Base-by-base conservation (phyloP, 2,113 vertebrate genomes). In the Hyaena hyaena region DNA sequence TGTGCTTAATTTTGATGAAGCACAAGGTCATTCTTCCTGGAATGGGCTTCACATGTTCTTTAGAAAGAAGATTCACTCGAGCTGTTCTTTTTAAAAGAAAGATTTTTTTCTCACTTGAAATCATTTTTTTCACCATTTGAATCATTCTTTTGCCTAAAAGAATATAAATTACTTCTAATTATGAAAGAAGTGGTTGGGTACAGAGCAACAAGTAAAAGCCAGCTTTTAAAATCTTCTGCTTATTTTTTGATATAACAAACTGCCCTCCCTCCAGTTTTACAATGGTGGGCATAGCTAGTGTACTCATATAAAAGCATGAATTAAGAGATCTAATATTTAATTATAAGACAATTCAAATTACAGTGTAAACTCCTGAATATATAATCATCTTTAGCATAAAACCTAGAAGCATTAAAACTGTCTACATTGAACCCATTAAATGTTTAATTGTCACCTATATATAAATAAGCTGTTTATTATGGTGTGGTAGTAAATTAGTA, bases 381-480 rank as follows among this genome's bases (percentile, higher is more conserved):
- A 80, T 90, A 79, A 93, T 93, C 61, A 95, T 88, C 50, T 89
- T 80, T 74, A 93, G 31, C 79, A 87, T 77, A 87, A 95, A 96
- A 88, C 58, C 68, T 95, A 43, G 65, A 90, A 94, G 94, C 76
- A 96, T 81, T 92, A 95, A 95, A 68, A 79, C 61, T 69, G 82
- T 91, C 79, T 77, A 90, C 33, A 96, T 66, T 87, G 92, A 96
- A 50, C 45, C 48, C 83, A 76, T 85, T 97, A 89, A 89, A 98
- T 83, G 12, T 80, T 61, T 90, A 65, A 76, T 71, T 96, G 45
- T 95, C 76, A 96, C 63, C 80, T 95, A 90, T 35, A 93, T 71
- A 92, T 93, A 97, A 98, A 92, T 71, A 97, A 94, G 11, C 71
- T 93, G n/a, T 95, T 95, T 73, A 17, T 94, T 76, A 33, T 45